Evolutionary conservation across 2,888 invertebrate species (phyloP).

Genomic region (Scaptomyza polygonia): DNA sequence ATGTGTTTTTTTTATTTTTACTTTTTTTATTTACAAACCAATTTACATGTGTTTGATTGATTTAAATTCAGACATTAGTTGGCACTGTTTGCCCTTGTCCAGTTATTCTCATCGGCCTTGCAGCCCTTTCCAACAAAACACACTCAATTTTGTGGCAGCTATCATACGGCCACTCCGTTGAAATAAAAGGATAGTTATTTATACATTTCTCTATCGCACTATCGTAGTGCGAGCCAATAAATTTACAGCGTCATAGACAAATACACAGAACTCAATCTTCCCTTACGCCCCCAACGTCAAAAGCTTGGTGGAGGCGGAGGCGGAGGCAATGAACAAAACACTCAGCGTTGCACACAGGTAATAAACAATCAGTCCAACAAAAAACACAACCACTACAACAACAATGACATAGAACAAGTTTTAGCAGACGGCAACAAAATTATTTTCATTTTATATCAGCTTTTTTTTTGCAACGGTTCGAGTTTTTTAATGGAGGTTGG

Average conservation of each 20-base stretch:
- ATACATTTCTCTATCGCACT: constrained; percentile 25
- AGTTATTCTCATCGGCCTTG: constrained; percentile 7
- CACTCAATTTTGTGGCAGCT: neutral
- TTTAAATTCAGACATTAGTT: neutral
- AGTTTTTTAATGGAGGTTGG: neutral
- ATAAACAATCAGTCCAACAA: constrained; percentile 57
- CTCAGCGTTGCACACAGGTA: constrained; percentile 64
- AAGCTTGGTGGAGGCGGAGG: constrained; percentile 23
- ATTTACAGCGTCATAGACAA: constrained; percentile 41
- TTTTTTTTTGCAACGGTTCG: neutral
- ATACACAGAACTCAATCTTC: neutral
- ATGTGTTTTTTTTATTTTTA: too few relatives aligned
- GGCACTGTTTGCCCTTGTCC: constrained; percentile 7
- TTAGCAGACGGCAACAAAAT: constrained; percentile 37
- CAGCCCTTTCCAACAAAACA: neutral
- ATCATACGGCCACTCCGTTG: neutral
- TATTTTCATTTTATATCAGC: constrained; percentile 1
- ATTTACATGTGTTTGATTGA: neutral
- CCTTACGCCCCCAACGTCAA: neutral
- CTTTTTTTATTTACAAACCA: too few relatives aligned
- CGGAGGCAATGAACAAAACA: constrained; percentile 65
- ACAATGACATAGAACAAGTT: constrained; percentile 7
- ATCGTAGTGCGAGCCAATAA: constrained; percentile 49
- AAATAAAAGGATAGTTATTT: constrained; percentile 39
- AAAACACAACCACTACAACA: constrained; percentile 4